Evolutionary conservation across 1,140 invertebrate genomes (phyloP).

Genomic region (Dreissena rostriformis): DNA sequence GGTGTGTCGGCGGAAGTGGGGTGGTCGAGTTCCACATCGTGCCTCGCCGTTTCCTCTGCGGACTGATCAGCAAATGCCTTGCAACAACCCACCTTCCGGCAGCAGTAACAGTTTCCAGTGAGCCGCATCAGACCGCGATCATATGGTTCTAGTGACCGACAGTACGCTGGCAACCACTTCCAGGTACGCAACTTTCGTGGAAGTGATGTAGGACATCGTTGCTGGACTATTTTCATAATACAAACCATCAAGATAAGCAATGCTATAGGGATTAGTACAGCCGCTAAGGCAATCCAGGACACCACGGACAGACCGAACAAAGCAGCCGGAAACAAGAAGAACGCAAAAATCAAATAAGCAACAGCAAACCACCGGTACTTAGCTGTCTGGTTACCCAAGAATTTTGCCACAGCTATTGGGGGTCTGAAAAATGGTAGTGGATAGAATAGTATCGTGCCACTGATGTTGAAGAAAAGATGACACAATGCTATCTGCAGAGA

Average conservation of each 20-base stretch:
- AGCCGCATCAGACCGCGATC: slow-evolving; percentile 59
- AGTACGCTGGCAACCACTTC: slow-evolving; percentile 69
- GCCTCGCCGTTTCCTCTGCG: too few relatives aligned
- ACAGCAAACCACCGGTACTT: slow-evolving; percentile 85
- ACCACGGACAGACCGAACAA: slow-evolving; percentile 82
- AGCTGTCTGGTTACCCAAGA: slow-evolving; percentile 83
- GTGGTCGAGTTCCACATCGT: too few relatives aligned
- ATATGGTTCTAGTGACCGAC: slow-evolving; percentile 70
- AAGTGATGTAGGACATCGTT: slow-evolving; percentile 63
- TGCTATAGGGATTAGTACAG: slow-evolving; percentile 65
- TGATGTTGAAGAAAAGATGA: slow-evolving; percentile 80
- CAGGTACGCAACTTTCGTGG: slow-evolving; percentile 70
- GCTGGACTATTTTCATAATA: slow-evolving; percentile 72
- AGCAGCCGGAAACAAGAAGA: slow-evolving; percentile 82
- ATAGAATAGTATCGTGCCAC: slow-evolving; percentile 85
- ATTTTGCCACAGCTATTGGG: slow-evolving; percentile 83
- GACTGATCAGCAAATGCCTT: slow-evolving; percentile 31
- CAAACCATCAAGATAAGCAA: slow-evolving; percentile 62
- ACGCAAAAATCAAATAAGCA: slow-evolving; percentile 84
- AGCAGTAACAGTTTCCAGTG: slow-evolving; percentile 55
- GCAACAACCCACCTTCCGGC: slow-evolving; percentile 47
- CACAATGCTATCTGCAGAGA: slow-evolving; percentile 73
- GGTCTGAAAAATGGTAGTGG: slow-evolving; percentile 83
- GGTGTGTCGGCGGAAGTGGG: too few relatives aligned
- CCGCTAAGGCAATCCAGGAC: slow-evolving; percentile 72